Conservation (phyloP, 1,140 invertebrate genomes). For the Lanistes nyassanus region DNA sequence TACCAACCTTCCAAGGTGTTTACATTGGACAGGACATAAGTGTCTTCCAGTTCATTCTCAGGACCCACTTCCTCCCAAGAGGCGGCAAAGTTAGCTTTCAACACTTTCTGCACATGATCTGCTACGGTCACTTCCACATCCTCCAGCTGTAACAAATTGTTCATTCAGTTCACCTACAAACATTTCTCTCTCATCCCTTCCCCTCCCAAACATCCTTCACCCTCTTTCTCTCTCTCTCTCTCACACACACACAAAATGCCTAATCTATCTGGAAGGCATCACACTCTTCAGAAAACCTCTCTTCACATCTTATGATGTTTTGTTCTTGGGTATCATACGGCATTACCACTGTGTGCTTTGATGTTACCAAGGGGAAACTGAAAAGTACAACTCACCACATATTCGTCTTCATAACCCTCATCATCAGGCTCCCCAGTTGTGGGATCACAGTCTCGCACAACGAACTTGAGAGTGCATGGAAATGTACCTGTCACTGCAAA, state of each 20-base stretch:
- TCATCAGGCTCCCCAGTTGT: constrained; percentile 92
- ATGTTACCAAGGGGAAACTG: no score
- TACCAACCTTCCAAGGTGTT: constrained; percentile 76
- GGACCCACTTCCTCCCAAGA: constrained; percentile 81
- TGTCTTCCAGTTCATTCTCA: constrained; percentile 86
- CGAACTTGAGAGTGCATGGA: constrained; percentile 90
- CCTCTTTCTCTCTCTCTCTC: not conserved
- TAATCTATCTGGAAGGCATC: no score
- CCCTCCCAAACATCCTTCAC: not conserved
- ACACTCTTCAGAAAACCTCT: not conserved
- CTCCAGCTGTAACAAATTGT: constrained; percentile 75
- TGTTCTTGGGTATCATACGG: no score
- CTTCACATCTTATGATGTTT: not conserved
- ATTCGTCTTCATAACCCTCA: constrained; percentile 87
- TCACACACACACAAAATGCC: not conserved
- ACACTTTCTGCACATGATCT: constrained; percentile 91
- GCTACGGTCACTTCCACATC: constrained; percentile 90
- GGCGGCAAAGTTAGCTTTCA: constrained; percentile 76
- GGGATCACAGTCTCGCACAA: constrained; percentile 96
- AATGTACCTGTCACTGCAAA: constrained; percentile 76
- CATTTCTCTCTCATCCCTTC: not conserved
- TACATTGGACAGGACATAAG: constrained; percentile 85
- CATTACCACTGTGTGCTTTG: no score
- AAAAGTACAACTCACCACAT: constrained; percentile 72
- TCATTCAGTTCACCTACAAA: not conserved